A percentile compares a stretch with the other conserved stretches of the same genome.
Evolutionary conservation across 2,888 invertebrate genomes (phyloP).

Genomic region (Mesochorus sp.): DNA sequence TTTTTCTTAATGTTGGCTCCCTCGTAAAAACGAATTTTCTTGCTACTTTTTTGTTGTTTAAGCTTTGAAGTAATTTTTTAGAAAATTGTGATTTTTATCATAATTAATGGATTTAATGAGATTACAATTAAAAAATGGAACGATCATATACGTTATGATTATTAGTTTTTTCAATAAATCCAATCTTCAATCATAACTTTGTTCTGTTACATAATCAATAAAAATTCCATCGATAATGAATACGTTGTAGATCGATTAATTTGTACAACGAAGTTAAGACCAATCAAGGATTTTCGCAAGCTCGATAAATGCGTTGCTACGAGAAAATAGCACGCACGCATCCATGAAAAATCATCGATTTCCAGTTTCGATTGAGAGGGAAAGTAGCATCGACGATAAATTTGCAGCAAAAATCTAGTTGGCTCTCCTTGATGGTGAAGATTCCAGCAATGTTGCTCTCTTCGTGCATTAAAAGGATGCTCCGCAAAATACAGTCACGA

Average conservation of each 20-base stretch:
- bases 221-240: too few species aligned
- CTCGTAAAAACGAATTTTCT: neutral
- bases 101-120: too few species aligned
- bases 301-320: too few species aligned
- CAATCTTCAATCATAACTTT: too few species aligned
- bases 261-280: too few species aligned
- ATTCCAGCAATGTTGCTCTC: neutral
- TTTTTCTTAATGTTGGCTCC: neutral
- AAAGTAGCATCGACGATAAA: constrained; percentile 10
- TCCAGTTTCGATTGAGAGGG: constrained; percentile 1
- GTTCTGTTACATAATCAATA: too few species aligned
- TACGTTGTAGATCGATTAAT: too few species aligned
- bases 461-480: neutral
- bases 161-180: too few species aligned
- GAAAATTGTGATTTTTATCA: neutral
- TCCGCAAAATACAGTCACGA: neutral
- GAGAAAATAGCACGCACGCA: too few species aligned
- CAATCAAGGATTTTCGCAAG: too few species aligned
- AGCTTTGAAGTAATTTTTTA: neutral
- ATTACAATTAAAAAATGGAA: too few species aligned
- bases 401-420: neutral
- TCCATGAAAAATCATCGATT: constrained; percentile 3
- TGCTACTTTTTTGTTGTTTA: neutral
- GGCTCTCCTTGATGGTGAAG: neutral
- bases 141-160: too few species aligned